These are phyloP conservation scores for Andrena fulva DNA, from an alignment of 2,888 invertebrate genomes.

Conservation along the genomic window DNA sequence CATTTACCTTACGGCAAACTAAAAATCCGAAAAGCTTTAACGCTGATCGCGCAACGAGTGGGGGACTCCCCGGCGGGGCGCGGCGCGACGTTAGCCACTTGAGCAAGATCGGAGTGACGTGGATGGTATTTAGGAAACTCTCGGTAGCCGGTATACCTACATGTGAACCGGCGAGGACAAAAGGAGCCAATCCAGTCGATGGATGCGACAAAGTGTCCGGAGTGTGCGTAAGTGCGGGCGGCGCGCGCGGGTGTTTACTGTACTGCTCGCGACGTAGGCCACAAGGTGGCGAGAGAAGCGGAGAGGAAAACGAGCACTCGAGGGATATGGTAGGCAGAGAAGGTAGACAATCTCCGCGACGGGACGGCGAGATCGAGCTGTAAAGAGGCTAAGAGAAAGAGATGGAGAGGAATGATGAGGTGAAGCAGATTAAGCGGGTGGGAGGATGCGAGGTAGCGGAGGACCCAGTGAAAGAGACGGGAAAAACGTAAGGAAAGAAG, in stretches of 20 bases:
- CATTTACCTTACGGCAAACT: too few species aligned
- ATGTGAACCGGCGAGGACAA: not conserved
- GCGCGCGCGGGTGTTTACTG: not conserved
- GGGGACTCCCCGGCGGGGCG: too few species aligned
- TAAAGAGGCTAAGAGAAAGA: conserved; percentile 14
- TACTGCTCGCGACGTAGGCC: not conserved
- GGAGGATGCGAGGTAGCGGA: conserved; percentile 7
- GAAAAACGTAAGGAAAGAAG: conserved; percentile 20
- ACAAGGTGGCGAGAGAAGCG: not conserved
- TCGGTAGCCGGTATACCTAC: not conserved
- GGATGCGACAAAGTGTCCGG: not conserved
- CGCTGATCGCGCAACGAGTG: too few species aligned
- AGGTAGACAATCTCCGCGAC: not conserved
- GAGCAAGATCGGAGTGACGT: not conserved
- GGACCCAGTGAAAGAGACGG: conserved; percentile 18
- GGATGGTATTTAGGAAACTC: not conserved
- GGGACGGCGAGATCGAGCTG: conserved; percentile 37
- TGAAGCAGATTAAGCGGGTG: conserved; percentile 37
- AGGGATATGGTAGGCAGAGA: not conserved
- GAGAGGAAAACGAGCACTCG: not conserved
- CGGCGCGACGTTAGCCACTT: not conserved
- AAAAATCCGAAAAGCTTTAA: too few species aligned
- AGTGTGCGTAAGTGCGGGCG: not conserved
- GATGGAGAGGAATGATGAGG: conserved; percentile 2
- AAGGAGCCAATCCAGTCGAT: not conserved